A percentile compares a stretch with the other conserved stretches of the same genome.
These are phyloP conservation scores for Botia almorhae DNA, from an alignment of 2,797 vertebrate genomes.

Conservation along the genomic window DNA sequence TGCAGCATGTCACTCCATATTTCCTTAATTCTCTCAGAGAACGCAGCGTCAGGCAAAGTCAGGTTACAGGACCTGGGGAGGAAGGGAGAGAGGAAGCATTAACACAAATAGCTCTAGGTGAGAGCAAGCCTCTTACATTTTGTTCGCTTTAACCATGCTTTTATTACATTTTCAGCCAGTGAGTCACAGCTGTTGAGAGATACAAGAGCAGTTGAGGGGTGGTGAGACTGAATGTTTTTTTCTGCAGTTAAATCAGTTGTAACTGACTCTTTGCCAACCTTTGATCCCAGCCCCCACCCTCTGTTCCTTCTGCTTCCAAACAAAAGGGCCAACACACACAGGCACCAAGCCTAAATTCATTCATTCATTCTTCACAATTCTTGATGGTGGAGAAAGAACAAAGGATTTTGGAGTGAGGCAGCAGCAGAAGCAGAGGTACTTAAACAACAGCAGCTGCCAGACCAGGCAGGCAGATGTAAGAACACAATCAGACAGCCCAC, in stretches of 20 bases:
- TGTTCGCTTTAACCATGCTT: conserved; percentile 34
- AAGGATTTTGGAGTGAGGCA: conserved; percentile 70
- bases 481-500: conserved; percentile 84
- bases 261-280: conserved; percentile 50
- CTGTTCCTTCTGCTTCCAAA: conserved; percentile 76
- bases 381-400: conserved; percentile 86
- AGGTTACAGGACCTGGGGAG: conserved; percentile 80
- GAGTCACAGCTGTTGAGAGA: conserved; percentile 36
- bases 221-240: conserved; percentile 2
- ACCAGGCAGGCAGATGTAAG: conserved; percentile 88
- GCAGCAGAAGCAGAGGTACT: conserved; percentile 78
- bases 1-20: conserved; percentile 95
- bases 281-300: conserved; percentile 69
- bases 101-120: conserved; percentile 38
- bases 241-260: conserved; percentile 62
- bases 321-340: conserved; percentile 82
- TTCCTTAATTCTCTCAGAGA: conserved; percentile 88
- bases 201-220: conserved; percentile 27
- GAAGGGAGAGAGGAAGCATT: conserved; percentile 41
- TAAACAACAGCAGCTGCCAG: conserved; percentile 93
- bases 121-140: conserved; percentile 27
- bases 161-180: conserved; percentile 38
- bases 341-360: conserved; percentile 83
- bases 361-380: conserved; percentile 85
- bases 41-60: conserved; percentile 84